Percentiles rank a stretch among this genome's conserved stretches.
Conservation (phyloP, 1,140 invertebrate genomes). For the Teleogryllus occipitalis region DNA sequence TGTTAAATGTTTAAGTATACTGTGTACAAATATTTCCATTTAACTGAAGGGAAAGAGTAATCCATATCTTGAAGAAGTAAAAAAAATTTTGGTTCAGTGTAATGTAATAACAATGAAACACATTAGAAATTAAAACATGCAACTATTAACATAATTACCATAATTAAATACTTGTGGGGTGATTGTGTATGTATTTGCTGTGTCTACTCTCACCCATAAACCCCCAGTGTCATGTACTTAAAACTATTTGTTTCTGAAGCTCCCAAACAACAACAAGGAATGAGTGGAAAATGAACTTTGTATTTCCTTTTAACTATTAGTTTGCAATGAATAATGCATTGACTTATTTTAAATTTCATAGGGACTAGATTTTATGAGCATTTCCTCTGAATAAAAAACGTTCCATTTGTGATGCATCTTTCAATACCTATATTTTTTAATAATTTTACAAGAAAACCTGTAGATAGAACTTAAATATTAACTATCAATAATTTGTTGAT, state of each 20-base stretch:
- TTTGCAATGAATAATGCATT: neutral
- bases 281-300: neutral
- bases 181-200: conserved; percentile 7
- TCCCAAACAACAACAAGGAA: neutral
- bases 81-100: neutral
- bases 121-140: conserved; percentile 5
- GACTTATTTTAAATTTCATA: neutral
- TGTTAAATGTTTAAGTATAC: conserved; percentile 1
- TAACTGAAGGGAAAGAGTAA: neutral
- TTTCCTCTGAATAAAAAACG: neutral
- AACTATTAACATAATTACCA: conserved; percentile 6
- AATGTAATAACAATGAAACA: neutral
- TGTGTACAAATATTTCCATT: neutral
- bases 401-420: neutral
- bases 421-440: neutral
- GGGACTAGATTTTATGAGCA: neutral
- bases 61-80: neutral
- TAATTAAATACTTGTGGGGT: conserved; percentile 9
- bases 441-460: neutral
- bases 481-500: neutral
- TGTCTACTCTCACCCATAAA: conserved; percentile 12
- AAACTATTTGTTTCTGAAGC: conserved; percentile 8
- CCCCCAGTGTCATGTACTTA: conserved; percentile 15
- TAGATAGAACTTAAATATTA: neutral
- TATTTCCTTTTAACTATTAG: neutral